Base-by-base conservation (phyloP, 92 coral and sea anemone genomes). In the Porites divaricata region DNA sequence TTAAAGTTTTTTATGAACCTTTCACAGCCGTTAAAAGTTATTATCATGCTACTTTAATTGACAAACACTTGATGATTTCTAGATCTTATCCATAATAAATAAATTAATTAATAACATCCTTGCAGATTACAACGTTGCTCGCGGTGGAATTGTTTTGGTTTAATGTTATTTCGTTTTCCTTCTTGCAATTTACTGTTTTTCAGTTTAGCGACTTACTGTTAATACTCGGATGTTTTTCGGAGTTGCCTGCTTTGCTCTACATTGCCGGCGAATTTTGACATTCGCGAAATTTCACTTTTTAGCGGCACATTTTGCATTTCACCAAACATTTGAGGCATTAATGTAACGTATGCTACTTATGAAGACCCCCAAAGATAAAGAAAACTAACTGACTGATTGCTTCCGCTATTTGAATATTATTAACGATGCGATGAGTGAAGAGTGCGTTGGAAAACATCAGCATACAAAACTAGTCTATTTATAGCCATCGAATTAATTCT, bases 311-410 rank as follows among this genome's bases (percentile, higher is more conserved):
- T 59, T 19, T 8, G 25, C 41, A 62, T 26, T 54, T n/a, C 9
- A 9, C 19, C 41, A 77, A 62, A 26, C 62, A 77, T 77, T 77
- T 28, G 70, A 59, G 56, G 20, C 11, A 63, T 77, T 77, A 35
- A 35, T 58, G 35, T 35, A 62, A 63, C 70, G 63, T 62, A 68
- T 62, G 81, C 53, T 8, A 6, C 20, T 35, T 35, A 15, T 9
- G 56, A 78, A 22, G 72, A 78, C 83, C 83, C 83, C 73, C 49
- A 25, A 78, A 22, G 83, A 45, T 63, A 77, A 75, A 75, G 66
- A 35, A 49, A 56, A 78, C 73, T 48, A 28, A 23, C 24, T 66
- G 83, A 50, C 70, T 11, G 70, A 54, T 11, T 49, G 62, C 72
- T 64, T 78, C 73, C 83, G 73, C 41, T 78, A 49, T 15, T 2